Evolutionary conservation across 2,797 vertebrate genomes (phyloP).

Genomic region (Hypotaenidia philippensis): DNA sequence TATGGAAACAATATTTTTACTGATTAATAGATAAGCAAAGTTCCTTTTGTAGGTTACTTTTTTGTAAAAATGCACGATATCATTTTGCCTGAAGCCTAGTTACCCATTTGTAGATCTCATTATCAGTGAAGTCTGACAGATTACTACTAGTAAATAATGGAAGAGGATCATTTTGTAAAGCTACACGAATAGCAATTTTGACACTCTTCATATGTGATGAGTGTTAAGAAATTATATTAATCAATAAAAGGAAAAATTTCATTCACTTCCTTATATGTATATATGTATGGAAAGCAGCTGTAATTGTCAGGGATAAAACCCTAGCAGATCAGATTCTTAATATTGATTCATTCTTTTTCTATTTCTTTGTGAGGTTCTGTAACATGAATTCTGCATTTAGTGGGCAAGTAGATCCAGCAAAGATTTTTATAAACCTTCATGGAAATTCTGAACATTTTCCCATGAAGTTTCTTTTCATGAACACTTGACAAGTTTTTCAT

Average conservation of each 20-base stretch:
- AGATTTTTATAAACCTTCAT: background rate
- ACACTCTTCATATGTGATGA: background rate
- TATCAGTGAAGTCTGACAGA: background rate
- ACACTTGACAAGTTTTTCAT: background rate
- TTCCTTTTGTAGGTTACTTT: background rate
- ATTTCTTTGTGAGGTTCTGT: background rate
- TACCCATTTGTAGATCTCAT: background rate
- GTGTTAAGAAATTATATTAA: background rate
- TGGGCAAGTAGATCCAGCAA: background rate
- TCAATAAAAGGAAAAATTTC: background rate
- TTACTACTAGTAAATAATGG: background rate
- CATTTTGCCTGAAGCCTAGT: background rate
- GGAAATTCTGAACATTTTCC: background rate
- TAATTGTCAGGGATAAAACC: background rate
- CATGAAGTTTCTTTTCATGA: background rate
- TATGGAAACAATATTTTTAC: background rate
- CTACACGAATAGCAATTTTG: background rate
- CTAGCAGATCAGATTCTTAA: background rate
- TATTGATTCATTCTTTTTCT: background rate
- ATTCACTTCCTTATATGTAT: background rate
- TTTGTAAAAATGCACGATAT: background rate
- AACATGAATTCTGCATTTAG: background rate
- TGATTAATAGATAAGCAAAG: background rate
- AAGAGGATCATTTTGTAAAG: background rate
- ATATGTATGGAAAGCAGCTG: background rate